These are phyloP conservation scores for Oreochromis niloticus DNA, from an alignment of 2,113 vertebrate species.

Conservation along the genomic window DNA sequence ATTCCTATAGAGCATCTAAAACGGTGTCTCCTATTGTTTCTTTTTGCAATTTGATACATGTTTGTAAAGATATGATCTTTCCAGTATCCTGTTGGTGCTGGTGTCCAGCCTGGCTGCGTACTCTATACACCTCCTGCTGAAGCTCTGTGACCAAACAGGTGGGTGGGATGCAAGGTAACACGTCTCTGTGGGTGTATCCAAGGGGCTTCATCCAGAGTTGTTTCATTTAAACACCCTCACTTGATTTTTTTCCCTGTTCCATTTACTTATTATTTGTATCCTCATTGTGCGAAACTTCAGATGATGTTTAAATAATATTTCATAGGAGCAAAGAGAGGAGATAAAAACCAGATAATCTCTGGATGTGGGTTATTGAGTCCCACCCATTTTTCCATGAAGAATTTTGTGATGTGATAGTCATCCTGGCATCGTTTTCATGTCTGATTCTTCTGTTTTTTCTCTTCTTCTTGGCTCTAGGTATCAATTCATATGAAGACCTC, in stretches of 20 bases:
- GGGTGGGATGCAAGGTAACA: conserved; percentile 43
- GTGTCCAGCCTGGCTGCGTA: conserved; percentile 83
- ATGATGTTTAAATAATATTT: background rate
- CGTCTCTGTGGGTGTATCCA: background rate
- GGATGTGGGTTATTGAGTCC: background rate
- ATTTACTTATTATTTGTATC: background rate
- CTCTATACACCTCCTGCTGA: conserved; percentile 89
- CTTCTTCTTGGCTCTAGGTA: conserved; percentile 64
- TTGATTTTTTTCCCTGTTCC: background rate
- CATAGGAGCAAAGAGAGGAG: background rate
- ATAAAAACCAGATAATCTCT: background rate
- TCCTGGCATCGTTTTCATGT: background rate
- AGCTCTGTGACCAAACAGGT: conserved; percentile 91
- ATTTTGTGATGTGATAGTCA: background rate
- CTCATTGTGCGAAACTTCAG: background rate
- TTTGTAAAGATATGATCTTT: background rate
- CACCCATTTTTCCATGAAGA: background rate
- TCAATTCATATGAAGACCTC: conserved; percentile 90
- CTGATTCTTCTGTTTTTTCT: background rate
- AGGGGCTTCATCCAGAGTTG: background rate
- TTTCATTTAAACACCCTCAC: background rate
- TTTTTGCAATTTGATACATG: background rate
- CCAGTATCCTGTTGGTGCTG: conserved; percentile 82
- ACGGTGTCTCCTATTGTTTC: background rate
- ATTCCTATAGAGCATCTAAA: background rate